Base-by-base conservation (phyloP, 2,888 invertebrate species). In the Dicyrtomina minuta region DNA sequence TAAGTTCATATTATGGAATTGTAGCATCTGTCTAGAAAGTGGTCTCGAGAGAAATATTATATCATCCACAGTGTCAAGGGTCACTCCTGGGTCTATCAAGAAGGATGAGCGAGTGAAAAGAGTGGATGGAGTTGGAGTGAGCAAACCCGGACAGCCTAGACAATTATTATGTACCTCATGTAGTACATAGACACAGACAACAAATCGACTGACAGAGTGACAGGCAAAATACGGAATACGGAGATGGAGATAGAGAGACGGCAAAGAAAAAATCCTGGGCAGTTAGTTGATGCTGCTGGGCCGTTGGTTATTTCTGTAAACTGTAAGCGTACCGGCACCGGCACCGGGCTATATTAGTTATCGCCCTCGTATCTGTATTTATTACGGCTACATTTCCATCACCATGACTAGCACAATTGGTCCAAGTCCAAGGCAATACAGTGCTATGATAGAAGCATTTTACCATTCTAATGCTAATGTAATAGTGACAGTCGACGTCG, bases 31-130 rank as follows among this genome's bases (percentile, higher is more conserved):
- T 53, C 64, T 51, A 53, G 53, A 64, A 60, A 60, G 8, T 39
- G 26, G 60, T 44, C 60, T 46, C 13, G 46, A 24, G 26, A 51
- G 33, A 49, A 64, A 64, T 64, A 51, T 51, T 64, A 64, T 64
- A 64, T 64, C 64, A 46, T 61, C 46, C 39, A n/a, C n/a, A 64
- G 46, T 51, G 64, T 64, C 64, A 64, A 51, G 64, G 64, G 64
- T 64, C 51, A 64, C 51, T 61, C 61, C n/a, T 44, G 15, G 46
- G 61, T 61, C 61, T 46, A 61, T 61, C 46, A 46, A 20, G 61
- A 61, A 61, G 61, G 26, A 61, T 61, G 46, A 59, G 41, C n/a
- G 41, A 61, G 61, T 61, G 26, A 61, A 24, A 22, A 61, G 27
- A 43, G n/a, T n/a, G n/a, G n/a, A n/a, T n/a, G n/a, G n/a, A n/a